Conservation (phyloP, 2,888 invertebrate species). For the Pristionchus japonicus region DNA sequence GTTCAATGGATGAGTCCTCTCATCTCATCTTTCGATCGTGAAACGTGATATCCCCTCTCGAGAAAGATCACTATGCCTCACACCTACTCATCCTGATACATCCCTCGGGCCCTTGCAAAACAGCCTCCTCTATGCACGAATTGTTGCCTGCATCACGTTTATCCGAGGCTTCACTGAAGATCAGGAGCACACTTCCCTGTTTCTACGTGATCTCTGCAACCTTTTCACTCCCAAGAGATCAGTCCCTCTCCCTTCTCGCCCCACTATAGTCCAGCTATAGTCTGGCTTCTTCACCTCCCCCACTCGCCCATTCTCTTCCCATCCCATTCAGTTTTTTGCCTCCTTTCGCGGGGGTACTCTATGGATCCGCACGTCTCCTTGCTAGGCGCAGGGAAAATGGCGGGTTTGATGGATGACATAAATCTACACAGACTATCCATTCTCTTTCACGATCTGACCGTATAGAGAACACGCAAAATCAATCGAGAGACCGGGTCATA, state of each 20-base stretch:
- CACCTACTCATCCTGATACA: background rate
- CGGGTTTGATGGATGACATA: too few relatives aligned
- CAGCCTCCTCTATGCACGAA: background rate
- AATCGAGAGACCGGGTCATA: too few relatives aligned
- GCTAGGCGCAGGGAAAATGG: background rate
- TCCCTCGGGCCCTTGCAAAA: background rate
- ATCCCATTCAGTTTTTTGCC: background rate
- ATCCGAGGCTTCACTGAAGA: too few relatives aligned
- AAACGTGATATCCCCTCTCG: background rate
- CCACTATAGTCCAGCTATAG: background rate
- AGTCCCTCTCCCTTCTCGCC: background rate
- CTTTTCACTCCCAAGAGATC: too few relatives aligned
- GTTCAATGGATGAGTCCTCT: background rate
- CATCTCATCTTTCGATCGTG: background rate
- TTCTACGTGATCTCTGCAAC: too few relatives aligned
- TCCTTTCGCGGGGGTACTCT: background rate
- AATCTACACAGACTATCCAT: too few relatives aligned
- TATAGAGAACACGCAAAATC: background rate
- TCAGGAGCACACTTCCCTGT: too few relatives aligned
- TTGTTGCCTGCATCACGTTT: background rate
- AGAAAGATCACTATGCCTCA: background rate
- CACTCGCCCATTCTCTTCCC: background rate
- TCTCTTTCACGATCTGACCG: background rate
- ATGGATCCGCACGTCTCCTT: background rate
- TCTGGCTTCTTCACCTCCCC: background rate